phyloP scores from a whole-genome alignment of 1,140 invertebrate species.

The Ditylenchus dipsaci region DNA sequence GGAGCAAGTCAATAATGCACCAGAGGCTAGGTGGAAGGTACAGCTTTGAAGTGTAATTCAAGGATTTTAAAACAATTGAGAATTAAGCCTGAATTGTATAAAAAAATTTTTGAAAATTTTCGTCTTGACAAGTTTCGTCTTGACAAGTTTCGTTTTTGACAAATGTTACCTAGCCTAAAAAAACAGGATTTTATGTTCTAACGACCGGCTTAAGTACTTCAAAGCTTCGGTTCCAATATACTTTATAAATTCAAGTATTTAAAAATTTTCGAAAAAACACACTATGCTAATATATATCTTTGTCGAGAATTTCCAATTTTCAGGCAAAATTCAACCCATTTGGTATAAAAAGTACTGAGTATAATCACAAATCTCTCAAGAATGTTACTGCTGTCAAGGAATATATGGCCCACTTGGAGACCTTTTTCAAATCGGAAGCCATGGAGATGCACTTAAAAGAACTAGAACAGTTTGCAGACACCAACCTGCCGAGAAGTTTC shows the following conservation, averaged over 20 bases:
- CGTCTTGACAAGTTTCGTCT: too few relatives aligned
- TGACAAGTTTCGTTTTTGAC: too few relatives aligned
- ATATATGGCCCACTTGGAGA: slow-evolving; percentile 35
- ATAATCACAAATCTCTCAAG: slow-evolving; percentile 39
- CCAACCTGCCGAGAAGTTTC: slow-evolving; percentile 29
- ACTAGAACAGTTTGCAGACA: slow-evolving; percentile 33
- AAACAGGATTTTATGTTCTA: too few relatives aligned
- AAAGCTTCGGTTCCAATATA: too few relatives aligned
- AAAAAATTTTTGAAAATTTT: too few relatives aligned
- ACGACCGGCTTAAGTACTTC: too few relatives aligned
- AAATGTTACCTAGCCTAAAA: too few relatives aligned
- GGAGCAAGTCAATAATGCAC: slow-evolving; percentile 22
- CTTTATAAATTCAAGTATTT: too few relatives aligned
- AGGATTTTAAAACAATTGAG: background rate
- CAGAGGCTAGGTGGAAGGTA: slow-evolving; percentile 30
- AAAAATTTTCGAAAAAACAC: background rate
- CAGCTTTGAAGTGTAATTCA: background rate
- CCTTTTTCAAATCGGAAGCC: slow-evolving; percentile 30
- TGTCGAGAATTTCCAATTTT: slow-evolving; percentile 18
- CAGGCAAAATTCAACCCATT: slow-evolving; percentile 43
- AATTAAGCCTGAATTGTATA: too few relatives aligned
- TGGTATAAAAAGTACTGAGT: slow-evolving; percentile 34
- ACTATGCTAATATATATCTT: background rate
- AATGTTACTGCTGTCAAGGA: slow-evolving; percentile 45
- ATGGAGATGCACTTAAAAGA: slow-evolving; percentile 17